Percentiles rank a stretch among this genome's conserved stretches.
Evolutionary conservation across 92 coral and sea anemone species (phyloP).

Genomic region (Epizoanthus illoricatus): DNA sequence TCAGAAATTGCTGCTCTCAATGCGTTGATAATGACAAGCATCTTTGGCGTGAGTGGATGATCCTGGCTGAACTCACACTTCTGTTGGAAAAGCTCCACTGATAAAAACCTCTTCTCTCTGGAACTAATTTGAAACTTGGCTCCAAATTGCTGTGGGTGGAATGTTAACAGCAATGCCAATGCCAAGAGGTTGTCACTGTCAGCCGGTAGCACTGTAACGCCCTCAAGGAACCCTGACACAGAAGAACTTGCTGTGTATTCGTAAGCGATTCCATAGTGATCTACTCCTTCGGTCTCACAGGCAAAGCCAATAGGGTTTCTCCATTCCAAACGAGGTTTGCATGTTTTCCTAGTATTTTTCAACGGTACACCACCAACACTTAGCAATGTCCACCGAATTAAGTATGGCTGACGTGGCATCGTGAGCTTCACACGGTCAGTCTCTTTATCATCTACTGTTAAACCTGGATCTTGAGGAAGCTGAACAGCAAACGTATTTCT

Average conservation of each 20-base stretch:
- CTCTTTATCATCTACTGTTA: background rate
- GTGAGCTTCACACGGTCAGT: background rate
- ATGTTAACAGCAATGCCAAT: background rate
- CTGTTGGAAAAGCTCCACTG: background rate
- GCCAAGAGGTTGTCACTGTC: slow-evolving; percentile 14
- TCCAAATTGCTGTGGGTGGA: slow-evolving; percentile 7
- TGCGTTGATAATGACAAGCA: background rate
- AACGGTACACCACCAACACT: slow-evolving; percentile 13
- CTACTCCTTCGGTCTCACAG: slow-evolving; percentile 24
- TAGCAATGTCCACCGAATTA: background rate
- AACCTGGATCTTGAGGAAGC: background rate
- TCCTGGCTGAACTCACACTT: background rate
- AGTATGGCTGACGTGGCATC: slow-evolving; percentile 7
- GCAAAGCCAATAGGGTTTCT: slow-evolving; percentile 20
- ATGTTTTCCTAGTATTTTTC: background rate
- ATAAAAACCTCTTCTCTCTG: background rate
- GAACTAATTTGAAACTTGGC: slow-evolving; percentile 14
- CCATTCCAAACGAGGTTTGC: slow-evolving; percentile 21
- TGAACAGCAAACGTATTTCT: background rate
- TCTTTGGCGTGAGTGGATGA: background rate
- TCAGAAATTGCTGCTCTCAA: background rate
- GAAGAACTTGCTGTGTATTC: background rate
- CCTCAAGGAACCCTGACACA: background rate
- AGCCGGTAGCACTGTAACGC: background rate
- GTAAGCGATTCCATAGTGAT: background rate